phyloP scores from a whole-genome alignment of 2,113 vertebrate genomes.

The Murina feae region DNA sequence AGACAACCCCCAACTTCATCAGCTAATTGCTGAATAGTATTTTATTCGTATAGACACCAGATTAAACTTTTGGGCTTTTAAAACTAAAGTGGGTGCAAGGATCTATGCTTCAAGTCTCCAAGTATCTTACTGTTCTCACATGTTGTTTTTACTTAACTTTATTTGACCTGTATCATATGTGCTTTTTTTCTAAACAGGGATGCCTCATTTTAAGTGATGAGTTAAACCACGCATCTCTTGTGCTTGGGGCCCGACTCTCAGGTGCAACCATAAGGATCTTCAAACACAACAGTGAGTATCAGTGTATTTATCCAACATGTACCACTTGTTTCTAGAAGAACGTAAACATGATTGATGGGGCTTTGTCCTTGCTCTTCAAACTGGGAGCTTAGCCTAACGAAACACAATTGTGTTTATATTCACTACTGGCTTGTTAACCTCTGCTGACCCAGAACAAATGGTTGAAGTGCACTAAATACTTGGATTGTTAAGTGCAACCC shows the following conservation, averaged over 20 bases:
- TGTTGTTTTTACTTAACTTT: not conserved
- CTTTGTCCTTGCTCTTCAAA: conserved; percentile 34
- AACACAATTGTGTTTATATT: conserved; percentile 38
- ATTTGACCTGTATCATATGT: not conserved
- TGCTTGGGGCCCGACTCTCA: conserved; percentile 92
- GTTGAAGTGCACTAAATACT: not conserved
- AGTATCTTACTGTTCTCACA: not conserved
- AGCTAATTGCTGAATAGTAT: not conserved
- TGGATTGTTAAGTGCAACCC: conserved; percentile 34
- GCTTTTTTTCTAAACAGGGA: conserved; percentile 82
- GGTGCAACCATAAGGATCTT: conserved; percentile 91
- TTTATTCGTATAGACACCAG: not conserved
- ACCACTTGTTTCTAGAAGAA: not conserved
- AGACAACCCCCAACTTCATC: not conserved
- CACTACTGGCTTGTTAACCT: conserved; percentile 49
- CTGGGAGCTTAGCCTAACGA: not conserved
- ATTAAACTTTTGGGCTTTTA: not conserved
- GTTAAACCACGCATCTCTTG: conserved; percentile 92
- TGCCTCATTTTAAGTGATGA: conserved; percentile 97
- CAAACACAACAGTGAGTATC: conserved; percentile 96
- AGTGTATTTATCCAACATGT: not conserved
- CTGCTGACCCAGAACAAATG: conserved; percentile 54
- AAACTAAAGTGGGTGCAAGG: not conserved
- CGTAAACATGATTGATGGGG: not conserved
- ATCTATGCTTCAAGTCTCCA: not conserved